Evolutionary conservation across 2,888 invertebrate species (phyloP).

Genomic region (Sesia apiformis): DNA sequence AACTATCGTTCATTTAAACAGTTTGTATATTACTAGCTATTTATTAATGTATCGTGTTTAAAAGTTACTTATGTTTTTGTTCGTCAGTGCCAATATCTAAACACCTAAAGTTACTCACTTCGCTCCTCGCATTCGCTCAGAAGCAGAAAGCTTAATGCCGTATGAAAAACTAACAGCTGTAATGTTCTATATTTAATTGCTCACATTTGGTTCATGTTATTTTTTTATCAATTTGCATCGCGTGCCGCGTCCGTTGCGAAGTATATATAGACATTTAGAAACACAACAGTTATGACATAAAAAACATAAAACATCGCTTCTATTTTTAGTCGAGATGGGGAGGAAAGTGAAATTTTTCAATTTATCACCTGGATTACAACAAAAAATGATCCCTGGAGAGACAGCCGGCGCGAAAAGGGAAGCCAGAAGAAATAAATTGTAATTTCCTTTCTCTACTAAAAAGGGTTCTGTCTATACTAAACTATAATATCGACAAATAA

Average conservation of each 20-base stretch:
- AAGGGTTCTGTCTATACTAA: too few relatives aligned
- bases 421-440: too few relatives aligned
- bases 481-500: too few relatives aligned
- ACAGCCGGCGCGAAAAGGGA: not conserved
- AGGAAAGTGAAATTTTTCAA: conserved; percentile 30
- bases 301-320: conserved; percentile 22
- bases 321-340: conserved; percentile 42
- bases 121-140: too few relatives aligned
- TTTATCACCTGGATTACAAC: conserved; percentile 52
- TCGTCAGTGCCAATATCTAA: too few relatives aligned
- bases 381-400: conserved; percentile 37
- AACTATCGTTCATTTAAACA: too few relatives aligned
- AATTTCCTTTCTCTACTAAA: too few relatives aligned
- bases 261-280: conserved; percentile 16
- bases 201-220: not conserved
- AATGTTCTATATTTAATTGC: not conserved
- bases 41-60: too few relatives aligned
- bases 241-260: conserved; percentile 13
- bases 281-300: conserved; percentile 26
- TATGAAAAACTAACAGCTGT: not conserved
- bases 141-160: not conserved
- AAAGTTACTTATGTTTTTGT: too few relatives aligned
- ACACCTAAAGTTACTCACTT: too few relatives aligned
- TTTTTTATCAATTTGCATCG: conserved; percentile 8
- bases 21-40: too few relatives aligned